phyloP scores from a whole-genome alignment of 2,888 invertebrate genomes.

The Lithophane semibrunnea region DNA sequence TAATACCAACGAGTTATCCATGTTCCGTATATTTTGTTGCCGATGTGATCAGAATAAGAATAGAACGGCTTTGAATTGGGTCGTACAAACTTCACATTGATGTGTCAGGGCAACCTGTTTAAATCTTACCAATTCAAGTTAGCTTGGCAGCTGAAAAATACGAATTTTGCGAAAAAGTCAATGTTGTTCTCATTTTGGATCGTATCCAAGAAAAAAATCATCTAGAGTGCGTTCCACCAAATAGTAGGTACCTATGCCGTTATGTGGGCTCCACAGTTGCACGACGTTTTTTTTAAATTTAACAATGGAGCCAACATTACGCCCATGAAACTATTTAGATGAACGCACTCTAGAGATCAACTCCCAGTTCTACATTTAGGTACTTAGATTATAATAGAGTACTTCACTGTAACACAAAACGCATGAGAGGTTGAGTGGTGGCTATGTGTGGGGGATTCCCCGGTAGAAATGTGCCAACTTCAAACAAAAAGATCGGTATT shows the following conservation, averaged over 20 bases:
- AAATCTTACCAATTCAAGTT: conserved; percentile 3
- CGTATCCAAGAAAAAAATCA: background rate
- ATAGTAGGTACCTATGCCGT: too few relatives aligned
- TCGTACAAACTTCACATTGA: conserved; percentile 20
- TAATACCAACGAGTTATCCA: conserved; percentile 10
- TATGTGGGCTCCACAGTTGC: too few relatives aligned
- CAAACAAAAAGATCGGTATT: conserved; percentile 15
- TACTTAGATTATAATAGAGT: background rate
- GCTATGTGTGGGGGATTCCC: conserved; percentile 19
- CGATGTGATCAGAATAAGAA: conserved; percentile 19
- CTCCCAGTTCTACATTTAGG: background rate
- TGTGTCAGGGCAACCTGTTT: conserved; percentile 17
- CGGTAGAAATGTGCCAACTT: conserved; percentile 8
- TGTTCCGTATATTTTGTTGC: background rate
- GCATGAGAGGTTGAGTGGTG: background rate
- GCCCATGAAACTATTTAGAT: too few relatives aligned
- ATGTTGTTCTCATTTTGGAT: conserved; percentile 12
- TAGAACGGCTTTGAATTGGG: conserved; percentile 8
- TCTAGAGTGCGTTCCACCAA: too few relatives aligned
- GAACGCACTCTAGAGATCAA: background rate
- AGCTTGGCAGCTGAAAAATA: background rate
- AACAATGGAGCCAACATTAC: too few relatives aligned
- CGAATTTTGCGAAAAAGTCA: background rate
- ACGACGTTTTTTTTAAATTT: too few relatives aligned
- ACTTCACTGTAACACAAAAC: conserved; percentile 1